A percentile compares a stretch with the other conserved stretches of the same genome.
Evolutionary conservation across 1,140 invertebrate genomes (phyloP).

Genomic region (Macrotrachela quadricornifera): DNA sequence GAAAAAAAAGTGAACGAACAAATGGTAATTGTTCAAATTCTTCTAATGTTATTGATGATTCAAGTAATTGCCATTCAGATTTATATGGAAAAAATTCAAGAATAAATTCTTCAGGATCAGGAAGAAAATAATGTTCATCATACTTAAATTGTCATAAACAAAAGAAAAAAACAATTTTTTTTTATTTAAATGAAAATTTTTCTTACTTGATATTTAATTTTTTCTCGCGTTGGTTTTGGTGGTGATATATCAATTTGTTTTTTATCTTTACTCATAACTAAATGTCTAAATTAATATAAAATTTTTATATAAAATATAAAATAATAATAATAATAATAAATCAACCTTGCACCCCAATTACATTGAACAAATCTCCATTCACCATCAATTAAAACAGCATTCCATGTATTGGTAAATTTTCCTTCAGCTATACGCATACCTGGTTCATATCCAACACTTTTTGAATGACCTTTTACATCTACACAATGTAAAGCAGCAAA

Average conservation of each 20-base stretch:
- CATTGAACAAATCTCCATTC: conserved; percentile 96
- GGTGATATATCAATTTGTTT: not conserved
- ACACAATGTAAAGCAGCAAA: conserved; percentile 94
- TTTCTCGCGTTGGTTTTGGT: conserved; percentile 15
- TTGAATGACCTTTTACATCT: conserved; percentile 94
- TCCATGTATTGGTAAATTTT: conserved; percentile 92
- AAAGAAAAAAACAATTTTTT: too few species aligned
- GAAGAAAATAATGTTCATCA: conserved; percentile 96
- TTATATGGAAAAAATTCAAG: conserved; percentile 95
- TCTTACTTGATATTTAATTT: conserved; percentile 53
- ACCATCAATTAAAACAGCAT: conserved; percentile 86
- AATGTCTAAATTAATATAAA: conserved; percentile 18
- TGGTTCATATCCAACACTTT: conserved; percentile 90
- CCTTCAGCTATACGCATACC: conserved; percentile 85
- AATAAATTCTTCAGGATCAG: conserved; percentile 92
- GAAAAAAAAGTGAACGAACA: conserved; percentile 89
- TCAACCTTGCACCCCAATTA: conserved; percentile 72
- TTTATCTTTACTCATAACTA: conserved; percentile 29
- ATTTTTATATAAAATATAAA: not conserved
- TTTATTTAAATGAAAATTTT: too few species aligned
- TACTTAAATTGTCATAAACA: too few species aligned
- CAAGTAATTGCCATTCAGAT: conserved; percentile 83
- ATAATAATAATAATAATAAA: not conserved
- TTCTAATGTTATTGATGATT: conserved; percentile 65
- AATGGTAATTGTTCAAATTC: conserved; percentile 95